These are phyloP conservation scores for Rhopilema esculentum DNA, from an alignment of 30 jellyfish, hydroid and myxozoan species.

Conservation along the genomic window DNA sequence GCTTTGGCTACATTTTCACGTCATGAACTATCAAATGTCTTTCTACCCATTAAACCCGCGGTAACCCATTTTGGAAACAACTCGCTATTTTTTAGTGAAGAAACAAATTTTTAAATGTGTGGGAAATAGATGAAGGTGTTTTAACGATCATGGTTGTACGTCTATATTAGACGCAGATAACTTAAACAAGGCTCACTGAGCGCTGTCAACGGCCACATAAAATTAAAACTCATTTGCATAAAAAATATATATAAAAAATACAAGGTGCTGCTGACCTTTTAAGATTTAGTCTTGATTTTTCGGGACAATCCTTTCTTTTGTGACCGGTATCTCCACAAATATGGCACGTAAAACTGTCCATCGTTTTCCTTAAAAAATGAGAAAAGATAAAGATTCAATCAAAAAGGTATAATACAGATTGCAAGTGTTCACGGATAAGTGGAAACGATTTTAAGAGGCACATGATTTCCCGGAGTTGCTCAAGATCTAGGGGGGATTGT, in stretches of 20 bases:
- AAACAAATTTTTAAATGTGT: too few species aligned
- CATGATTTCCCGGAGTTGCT: neutral
- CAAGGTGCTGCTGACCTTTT: neutral
- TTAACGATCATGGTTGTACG: too few species aligned
- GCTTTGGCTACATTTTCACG: too few species aligned
- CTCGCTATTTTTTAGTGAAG: too few species aligned
- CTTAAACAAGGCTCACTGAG: too few species aligned
- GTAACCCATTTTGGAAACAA: too few species aligned
- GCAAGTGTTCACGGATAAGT: neutral
- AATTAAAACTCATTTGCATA: neutral
- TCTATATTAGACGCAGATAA: too few species aligned
- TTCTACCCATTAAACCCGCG: too few species aligned
- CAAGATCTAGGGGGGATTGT: neutral
- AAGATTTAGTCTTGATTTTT: neutral
- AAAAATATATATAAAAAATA: too few species aligned
- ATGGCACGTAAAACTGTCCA: slow-evolving; percentile 63
- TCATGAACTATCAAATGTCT: too few species aligned
- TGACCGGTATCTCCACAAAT: slow-evolving; percentile 85
- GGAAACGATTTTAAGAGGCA: neutral
- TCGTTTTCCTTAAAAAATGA: slow-evolving; percentile 17
- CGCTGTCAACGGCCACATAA: too few species aligned
- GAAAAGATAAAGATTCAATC: neutral
- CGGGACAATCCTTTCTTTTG: slow-evolving; percentile 84
- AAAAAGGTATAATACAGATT: neutral
- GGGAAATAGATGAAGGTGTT: too few species aligned